Evolutionary conservation across 2,888 invertebrate genomes (phyloP).

Genomic region (Eupithecia vulgata): DNA sequence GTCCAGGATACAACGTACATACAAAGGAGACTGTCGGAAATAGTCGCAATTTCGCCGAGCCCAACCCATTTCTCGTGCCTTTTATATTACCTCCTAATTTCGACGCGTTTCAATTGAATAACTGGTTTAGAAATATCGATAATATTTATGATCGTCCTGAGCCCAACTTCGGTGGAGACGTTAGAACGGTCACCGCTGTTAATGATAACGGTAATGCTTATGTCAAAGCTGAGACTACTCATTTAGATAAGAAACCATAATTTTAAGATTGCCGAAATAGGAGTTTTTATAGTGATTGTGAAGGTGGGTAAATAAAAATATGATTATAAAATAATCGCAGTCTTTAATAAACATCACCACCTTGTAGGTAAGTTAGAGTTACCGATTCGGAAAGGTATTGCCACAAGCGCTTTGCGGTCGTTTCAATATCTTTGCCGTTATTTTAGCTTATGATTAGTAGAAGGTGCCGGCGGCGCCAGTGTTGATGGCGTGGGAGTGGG

Average conservation of each 20-base stretch:
- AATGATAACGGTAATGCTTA: constrained; percentile 67
- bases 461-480: constrained; percentile 51
- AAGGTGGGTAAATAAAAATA: constrained; percentile 27
- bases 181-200: constrained; percentile 55
- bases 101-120: constrained; percentile 55
- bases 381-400: constrained; percentile 55
- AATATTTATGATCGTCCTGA: constrained; percentile 52
- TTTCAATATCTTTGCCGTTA: constrained; percentile 57
- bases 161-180: constrained; percentile 51
- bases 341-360: constrained; percentile 57
- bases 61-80: constrained; percentile 57
- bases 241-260: constrained; percentile 48
- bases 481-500: constrained; percentile 68
- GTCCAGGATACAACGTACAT: not conserved
- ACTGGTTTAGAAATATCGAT: constrained; percentile 60
- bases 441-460: constrained; percentile 51
- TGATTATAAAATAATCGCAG: constrained; percentile 38
- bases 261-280: constrained; percentile 2
- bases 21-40: constrained; percentile 40
- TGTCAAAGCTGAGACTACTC: constrained; percentile 59
- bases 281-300: constrained; percentile 8
- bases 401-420: constrained; percentile 70
- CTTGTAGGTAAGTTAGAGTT: constrained; percentile 19
- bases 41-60: constrained; percentile 57
- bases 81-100: constrained; percentile 57